Evolutionary conservation across 2,888 invertebrate species (phyloP).

Genomic region (Melanargia galathea): DNA sequence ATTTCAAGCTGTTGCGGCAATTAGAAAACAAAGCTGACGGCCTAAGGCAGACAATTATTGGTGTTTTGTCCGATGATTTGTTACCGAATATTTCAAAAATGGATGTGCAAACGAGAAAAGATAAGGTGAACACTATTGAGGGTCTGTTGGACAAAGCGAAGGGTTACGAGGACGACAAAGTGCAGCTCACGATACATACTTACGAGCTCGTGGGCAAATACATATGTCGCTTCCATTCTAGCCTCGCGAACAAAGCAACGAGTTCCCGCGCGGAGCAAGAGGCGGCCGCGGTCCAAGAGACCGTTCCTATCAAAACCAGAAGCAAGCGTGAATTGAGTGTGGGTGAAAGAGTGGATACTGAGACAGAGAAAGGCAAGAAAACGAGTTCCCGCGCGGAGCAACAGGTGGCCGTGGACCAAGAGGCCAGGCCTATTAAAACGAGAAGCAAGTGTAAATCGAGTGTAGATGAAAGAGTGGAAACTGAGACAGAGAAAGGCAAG

Average conservation of each 20-base stretch:
- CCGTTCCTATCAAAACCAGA: conserved; percentile 64
- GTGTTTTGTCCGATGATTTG: conserved; percentile 91
- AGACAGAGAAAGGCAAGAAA: too few species aligned
- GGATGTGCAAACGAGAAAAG: conserved; percentile 90
- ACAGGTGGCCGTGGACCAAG: conserved; percentile 75
- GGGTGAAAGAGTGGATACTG: too few species aligned
- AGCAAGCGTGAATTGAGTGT: too few species aligned
- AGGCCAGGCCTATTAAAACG: conserved; percentile 71
- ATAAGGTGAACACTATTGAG: conserved; percentile 92
- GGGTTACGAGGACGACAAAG: conserved; percentile 98
- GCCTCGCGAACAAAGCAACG: conserved; percentile 96
- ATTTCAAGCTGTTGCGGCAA: conserved; percentile 97
- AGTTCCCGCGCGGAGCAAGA: conserved; percentile 85
- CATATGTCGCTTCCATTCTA: conserved; percentile 96
- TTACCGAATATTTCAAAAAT: conserved; percentile 87
- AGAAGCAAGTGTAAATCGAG: too few species aligned
- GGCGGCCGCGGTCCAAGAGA: conserved; percentile 73
- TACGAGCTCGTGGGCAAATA: conserved; percentile 99
- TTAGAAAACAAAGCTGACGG: conserved; percentile 95
- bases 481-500: conserved; percentile 67
- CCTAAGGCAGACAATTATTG: conserved; percentile 95
- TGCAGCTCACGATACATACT: conserved; percentile 98
- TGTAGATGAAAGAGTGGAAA: conserved; percentile 73
- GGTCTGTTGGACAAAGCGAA: conserved; percentile 96
- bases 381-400: conserved; percentile 86